These are phyloP conservation scores for Hybognathus amarus DNA, from an alignment of 2,797 vertebrate species.

Conservation along the genomic window DNA sequence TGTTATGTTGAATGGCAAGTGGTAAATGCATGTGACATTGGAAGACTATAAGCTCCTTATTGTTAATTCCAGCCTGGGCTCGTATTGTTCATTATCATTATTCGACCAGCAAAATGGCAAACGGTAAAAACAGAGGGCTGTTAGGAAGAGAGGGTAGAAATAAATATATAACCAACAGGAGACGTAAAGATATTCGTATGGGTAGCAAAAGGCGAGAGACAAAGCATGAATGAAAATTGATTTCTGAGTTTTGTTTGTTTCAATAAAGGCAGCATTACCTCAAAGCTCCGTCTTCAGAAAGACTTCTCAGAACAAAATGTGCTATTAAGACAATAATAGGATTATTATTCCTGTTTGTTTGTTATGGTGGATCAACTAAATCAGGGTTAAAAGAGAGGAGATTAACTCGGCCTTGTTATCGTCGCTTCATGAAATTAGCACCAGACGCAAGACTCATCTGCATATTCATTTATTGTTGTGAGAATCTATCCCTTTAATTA, in stretches of 20 bases:
- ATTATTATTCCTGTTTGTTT: constrained; percentile 87
- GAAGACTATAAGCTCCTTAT: constrained; percentile 74
- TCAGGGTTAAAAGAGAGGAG: constrained; percentile 81
- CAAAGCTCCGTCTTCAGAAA: constrained; percentile 67
- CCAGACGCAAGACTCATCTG: constrained; percentile 74
- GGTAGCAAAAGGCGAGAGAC: constrained; percentile 39
- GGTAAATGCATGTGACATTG: constrained; percentile 62
- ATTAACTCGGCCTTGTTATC: constrained; percentile 84
- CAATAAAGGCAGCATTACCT: constrained; percentile 62
- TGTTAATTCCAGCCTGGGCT: constrained; percentile 68
- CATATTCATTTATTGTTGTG: constrained; percentile 82
- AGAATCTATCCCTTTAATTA: constrained; percentile 83
- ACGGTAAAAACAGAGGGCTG: constrained; percentile 60
- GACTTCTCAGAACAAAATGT: constrained; percentile 79
- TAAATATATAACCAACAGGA: constrained; percentile 51
- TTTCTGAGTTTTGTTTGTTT: constrained; percentile 75
- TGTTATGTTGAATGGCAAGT: constrained; percentile 66
- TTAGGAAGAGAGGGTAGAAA: constrained; percentile 5
- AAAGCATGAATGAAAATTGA: constrained; percentile 74
- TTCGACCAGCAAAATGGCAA: constrained; percentile 64
- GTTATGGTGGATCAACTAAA: constrained; percentile 85
- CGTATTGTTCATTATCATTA: constrained; percentile 63
- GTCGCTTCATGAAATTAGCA: constrained; percentile 73
- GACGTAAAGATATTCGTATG: constrained; percentile 6
- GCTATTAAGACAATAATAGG: constrained; percentile 85